Evolutionary conservation across 1,140 invertebrate genomes (phyloP).

Genomic region (Pseudomyrmex pallidus): DNA sequence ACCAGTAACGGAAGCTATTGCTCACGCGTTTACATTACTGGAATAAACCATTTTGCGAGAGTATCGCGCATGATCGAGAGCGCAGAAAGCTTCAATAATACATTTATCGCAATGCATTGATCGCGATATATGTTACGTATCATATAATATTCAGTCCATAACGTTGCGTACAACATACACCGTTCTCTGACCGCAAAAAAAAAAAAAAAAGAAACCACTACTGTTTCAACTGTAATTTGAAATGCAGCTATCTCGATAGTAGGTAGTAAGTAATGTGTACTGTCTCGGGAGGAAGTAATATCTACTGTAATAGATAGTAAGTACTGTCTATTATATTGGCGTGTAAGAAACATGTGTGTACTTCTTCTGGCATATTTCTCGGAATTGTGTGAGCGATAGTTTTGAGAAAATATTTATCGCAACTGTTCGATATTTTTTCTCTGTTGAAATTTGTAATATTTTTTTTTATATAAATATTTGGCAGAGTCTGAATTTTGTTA

Average conservation of each 20-base stretch:
- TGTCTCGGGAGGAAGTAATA: neutral
- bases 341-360: neutral
- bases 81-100: slow-evolving; percentile 52
- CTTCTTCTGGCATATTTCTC: slow-evolving; percentile 10
- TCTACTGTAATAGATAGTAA: neutral
- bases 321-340: slow-evolving; percentile 1
- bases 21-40: slow-evolving; percentile 46
- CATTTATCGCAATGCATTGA: slow-evolving; percentile 37
- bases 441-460: neutral
- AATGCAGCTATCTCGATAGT: neutral
- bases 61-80: slow-evolving; percentile 33
- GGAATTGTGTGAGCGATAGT: slow-evolving; percentile 1
- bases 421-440: slow-evolving; percentile 27
- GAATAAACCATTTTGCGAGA: slow-evolving; percentile 44
- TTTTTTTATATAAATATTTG: neutral
- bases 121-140: neutral
- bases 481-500: neutral
- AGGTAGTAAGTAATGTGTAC: neutral
- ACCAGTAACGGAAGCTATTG: neutral
- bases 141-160: slow-evolving; percentile 40
- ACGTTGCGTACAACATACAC: neutral
- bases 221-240: slow-evolving; percentile 48
- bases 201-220: neutral
- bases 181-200: slow-evolving; percentile 7
- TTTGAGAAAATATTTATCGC: neutral